Evolutionary conservation across 2,797 vertebrate genomes (phyloP).

Genomic region (Pseudochirops corinnae): DNA sequence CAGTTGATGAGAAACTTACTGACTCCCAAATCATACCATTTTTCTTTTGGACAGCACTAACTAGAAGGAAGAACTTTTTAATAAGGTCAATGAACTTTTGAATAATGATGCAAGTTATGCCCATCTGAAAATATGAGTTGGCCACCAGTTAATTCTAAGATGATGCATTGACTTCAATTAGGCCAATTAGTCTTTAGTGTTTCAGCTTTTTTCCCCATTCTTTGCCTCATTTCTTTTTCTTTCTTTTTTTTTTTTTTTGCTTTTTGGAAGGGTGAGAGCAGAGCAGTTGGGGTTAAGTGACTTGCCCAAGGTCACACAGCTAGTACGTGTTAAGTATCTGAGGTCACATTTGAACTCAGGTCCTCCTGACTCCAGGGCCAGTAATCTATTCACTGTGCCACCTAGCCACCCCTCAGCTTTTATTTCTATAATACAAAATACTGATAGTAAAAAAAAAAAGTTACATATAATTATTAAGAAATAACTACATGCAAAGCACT

Average conservation of each 20-base stretch:
- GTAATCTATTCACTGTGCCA: too few relatives aligned
- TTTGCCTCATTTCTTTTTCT: too few relatives aligned
- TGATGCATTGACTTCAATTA: neutral
- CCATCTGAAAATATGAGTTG: neutral
- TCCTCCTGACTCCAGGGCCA: too few relatives aligned
- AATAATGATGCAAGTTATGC: neutral
- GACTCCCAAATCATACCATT: neutral
- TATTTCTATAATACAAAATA: neutral
- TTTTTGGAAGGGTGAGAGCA: too few relatives aligned
- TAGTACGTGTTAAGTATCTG: too few relatives aligned
- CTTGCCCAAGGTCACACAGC: too few relatives aligned
- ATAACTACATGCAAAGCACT: neutral
- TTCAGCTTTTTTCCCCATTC: neutral
- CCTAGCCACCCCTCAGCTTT: neutral
- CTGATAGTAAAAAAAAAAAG: neutral
- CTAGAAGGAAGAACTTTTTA: neutral
- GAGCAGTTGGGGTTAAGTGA: too few relatives aligned
- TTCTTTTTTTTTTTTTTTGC: too few relatives aligned
- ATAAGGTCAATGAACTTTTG: neutral
- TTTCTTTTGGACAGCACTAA: neutral
- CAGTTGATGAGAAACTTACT: neutral
- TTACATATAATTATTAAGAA: neutral
- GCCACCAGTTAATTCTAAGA: neutral
- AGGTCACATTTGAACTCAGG: too few relatives aligned
- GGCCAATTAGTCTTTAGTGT: neutral